These are phyloP conservation scores for Pteromalus puparum DNA, from an alignment of 1,140 invertebrate genomes.

Conservation along the genomic window DNA sequence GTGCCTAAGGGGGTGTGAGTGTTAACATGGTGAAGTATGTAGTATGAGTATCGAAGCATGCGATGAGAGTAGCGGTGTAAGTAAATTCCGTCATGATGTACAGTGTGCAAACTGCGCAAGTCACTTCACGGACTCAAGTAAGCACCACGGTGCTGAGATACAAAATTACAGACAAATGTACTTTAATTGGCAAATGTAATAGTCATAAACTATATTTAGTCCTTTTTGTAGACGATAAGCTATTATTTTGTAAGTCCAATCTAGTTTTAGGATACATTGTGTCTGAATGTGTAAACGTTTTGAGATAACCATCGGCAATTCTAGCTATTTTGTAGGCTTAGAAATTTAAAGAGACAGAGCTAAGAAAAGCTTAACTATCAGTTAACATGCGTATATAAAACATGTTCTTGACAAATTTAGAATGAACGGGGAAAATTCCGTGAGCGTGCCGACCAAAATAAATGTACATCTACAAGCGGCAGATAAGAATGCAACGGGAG, in stretches of 20 bases:
- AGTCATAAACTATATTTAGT: slow-evolving; percentile 36
- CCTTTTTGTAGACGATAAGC: not conserved
- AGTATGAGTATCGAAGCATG: not conserved
- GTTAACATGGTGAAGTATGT: not conserved
- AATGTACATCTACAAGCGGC: not conserved
- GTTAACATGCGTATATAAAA: not conserved
- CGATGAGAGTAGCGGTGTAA: not conserved
- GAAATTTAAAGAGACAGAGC: not conserved
- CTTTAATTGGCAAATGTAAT: slow-evolving; percentile 49
- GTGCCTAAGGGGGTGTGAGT: not conserved
- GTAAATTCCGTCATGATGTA: not conserved
- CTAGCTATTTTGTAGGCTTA: not conserved
- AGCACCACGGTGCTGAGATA: not conserved
- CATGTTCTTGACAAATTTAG: not conserved
- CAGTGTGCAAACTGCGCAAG: not conserved
- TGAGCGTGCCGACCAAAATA: not conserved
- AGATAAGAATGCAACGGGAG: not conserved
- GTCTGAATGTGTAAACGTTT: not conserved
- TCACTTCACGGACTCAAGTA: not conserved
- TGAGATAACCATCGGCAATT: not conserved
- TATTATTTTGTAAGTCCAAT: not conserved
- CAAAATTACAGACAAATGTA: slow-evolving; percentile 52
- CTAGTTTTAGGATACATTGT: not conserved
- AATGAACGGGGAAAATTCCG: not conserved
- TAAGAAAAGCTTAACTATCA: not conserved